Base-by-base conservation (phyloP, 2,888 invertebrate species). In the Parapristionchus giblindavisi region DNA sequence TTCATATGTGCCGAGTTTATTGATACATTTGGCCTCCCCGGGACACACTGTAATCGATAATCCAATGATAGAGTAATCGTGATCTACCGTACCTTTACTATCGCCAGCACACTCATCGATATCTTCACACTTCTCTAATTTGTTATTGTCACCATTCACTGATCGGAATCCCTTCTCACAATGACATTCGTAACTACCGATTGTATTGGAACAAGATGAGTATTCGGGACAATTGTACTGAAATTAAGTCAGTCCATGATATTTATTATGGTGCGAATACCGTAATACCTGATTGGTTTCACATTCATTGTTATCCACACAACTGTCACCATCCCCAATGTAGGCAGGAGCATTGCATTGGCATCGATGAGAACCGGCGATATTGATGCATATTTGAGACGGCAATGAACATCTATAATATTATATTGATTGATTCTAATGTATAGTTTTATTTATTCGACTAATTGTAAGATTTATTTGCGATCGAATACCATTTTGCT, bases 281-380 rank as follows among this genome's bases (percentile, higher is more conserved):
- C 17, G 4, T n/a, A n/a, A n/a, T 17, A 65, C 63, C 43, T 74
- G 63, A n/a, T 52, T 74, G 2, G 58, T 38, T 34, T 72, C 51
- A 27, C 56, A 56, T 24, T 75, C 75, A 24, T 75, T 73, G 38
- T 75, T 75, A 36, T 75, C 75, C 32, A 60, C 58, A 43, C 75
- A 75, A 32, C 48, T 58, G n/a, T 34, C 21, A 24, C 61, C 56
- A 56, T 40, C 36, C 17, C 52, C 54, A 2, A 72, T 38, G 34
- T 61, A 75, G n/a, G 58, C 48, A 1, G 75, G 75, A 8, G 29
- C 8, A n/a, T 51, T 52, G 52, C 75, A 75, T 52, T 72, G 75
- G 21, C 75, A 75, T n/a, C 63, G 71, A 52, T 66, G 38, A 2
- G 52, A 51, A 34, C 75, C 75, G 3, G 75, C 68, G 5, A 75